Base-by-base conservation (phyloP, 37 sponge, comb jelly and placozoan genomes). In the Beroe ovata region DNA sequence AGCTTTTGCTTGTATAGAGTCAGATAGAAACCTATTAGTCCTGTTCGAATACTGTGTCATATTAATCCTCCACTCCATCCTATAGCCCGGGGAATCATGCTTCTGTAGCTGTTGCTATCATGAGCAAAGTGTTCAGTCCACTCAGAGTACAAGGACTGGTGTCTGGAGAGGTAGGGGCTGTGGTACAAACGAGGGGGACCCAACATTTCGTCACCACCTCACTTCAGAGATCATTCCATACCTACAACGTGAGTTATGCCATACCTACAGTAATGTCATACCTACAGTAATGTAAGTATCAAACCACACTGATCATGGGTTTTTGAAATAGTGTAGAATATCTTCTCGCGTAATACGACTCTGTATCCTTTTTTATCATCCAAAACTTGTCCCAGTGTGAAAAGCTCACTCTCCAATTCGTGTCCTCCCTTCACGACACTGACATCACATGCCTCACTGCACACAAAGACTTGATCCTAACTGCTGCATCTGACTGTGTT, bases 91-190 rank as follows among this genome's bases (percentile, higher is more conserved):
- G n/a, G n/a, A n/a, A n/a, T n/a, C n/a, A n/a, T n/a, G n/a, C n/a
- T n/a, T n/a, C n/a, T n/a, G n/a, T n/a, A n/a, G n/a, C n/a, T n/a
- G n/a, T n/a, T n/a, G n/a, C n/a, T n/a, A n/a, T n/a, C n/a, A 71
- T 71, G 71, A 94, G 96, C 63, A 90, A 91, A 81, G 63, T 96
- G 0, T 96, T 92, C 72, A 72, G 62, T 88, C 93, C 96, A 11
- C 94, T 88, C 60, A 64, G 97, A 34, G 95, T 94, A 20, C 59
- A 95, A 1, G 97, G 97, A 4, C 89, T 93, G n/a, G 93, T 93
- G 39, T 89, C 93, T 34, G 95, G 66, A 23, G 90, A 90, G 16
- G 36, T 90, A 8, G 88, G 88, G 3, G 61, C 61, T 34, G 29
- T 69, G 14, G 1, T 90, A 8, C 91, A 84, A 29, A 84, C 88